Percentiles rank a stretch among this genome's conserved stretches.
phyloP scores from a whole-genome alignment of 2,888 invertebrate genomes.

The Argyresthia goedartella region DNA sequence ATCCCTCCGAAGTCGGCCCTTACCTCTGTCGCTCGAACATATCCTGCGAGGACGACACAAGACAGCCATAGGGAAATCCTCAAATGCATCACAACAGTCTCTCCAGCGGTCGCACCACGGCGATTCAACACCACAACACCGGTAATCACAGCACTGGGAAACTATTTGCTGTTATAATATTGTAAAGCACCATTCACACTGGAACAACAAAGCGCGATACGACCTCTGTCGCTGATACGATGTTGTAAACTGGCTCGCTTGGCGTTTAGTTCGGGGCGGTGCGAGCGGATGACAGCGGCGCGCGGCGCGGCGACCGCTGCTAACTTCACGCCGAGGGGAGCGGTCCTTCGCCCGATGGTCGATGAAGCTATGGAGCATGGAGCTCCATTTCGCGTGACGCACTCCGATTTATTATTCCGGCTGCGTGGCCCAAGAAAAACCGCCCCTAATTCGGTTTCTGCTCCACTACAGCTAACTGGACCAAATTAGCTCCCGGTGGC shows the following conservation, averaged over 20 bases:
- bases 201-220: constrained; percentile 41
- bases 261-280: constrained; percentile 44
- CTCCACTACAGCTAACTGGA: neutral
- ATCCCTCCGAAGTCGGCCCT: constrained; percentile 60
- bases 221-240: constrained; percentile 48
- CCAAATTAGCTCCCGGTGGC: neutral
- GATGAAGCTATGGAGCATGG: constrained; percentile 24
- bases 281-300: constrained; percentile 36
- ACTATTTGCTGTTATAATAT: constrained; percentile 62
- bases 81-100: constrained; percentile 78
- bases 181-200: constrained; percentile 62
- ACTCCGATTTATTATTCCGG: constrained; percentile 35
- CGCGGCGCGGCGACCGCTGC: constrained; percentile 31
- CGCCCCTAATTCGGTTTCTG: neutral
- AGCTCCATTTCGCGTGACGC: constrained; percentile 55
- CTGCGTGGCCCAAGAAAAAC: neutral
- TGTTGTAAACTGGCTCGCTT: constrained; percentile 63
- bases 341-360: constrained; percentile 48
- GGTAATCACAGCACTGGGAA: constrained; percentile 48
- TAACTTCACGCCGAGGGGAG: constrained; percentile 40
- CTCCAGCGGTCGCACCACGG: constrained; percentile 46
- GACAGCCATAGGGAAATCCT: constrained; percentile 82
- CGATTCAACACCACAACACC: constrained; percentile 51
- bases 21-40: constrained; percentile 82
- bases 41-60: constrained; percentile 80